Base-by-base conservation (phyloP, 2,797 vertebrate genomes). In the Toxotes lorentzi region DNA sequence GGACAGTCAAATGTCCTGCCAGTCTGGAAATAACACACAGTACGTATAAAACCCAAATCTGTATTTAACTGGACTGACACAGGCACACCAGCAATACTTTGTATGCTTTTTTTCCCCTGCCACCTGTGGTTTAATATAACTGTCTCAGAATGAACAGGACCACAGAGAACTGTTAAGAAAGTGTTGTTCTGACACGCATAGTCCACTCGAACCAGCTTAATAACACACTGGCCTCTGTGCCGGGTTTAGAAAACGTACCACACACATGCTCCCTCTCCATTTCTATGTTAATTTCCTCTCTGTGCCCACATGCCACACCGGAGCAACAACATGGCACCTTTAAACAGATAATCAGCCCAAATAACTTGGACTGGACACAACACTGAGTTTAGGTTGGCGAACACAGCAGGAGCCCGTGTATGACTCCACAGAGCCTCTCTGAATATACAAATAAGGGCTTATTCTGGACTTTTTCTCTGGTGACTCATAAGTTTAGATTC, bases 231-330 rank as follows among this genome's bases (percentile, higher is more conserved):
- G 50, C 56, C 54, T 70, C 73, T 32, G 27, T 78, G 64, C 67
- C 70, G 78, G 62, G n/a, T 67, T 84, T 45, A 41, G 41, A 75
- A 79, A 81, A 76, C 45, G 51, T 65, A 64, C 81, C 82, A 75
- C 84, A 79, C 78, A 74, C 62, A 64, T 58, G 51, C 48, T 53
- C 53, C 21, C 47, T 60, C 70, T 76, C 51, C n/a, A 58, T 86
- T 79, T 86, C 80, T 48, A 27, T 71, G 63, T 81, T 78, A 50
- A 88, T 89, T 92, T 89, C 83, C 86, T 78, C 61, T 66, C 63
- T 40, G 27, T 65, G 43, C 74, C 67, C 62, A 56, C 30, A 66
- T 72, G 65, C 56, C 51, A 66, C n/a, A 21, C 23, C 17, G 41
- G 40, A 83, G 53, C 66, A 75, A 60, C 72, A 81, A 76, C 73